These are phyloP conservation scores for Aplodontia rufa DNA, from an alignment of 2,113 vertebrate genomes.

Conservation along the genomic window DNA sequence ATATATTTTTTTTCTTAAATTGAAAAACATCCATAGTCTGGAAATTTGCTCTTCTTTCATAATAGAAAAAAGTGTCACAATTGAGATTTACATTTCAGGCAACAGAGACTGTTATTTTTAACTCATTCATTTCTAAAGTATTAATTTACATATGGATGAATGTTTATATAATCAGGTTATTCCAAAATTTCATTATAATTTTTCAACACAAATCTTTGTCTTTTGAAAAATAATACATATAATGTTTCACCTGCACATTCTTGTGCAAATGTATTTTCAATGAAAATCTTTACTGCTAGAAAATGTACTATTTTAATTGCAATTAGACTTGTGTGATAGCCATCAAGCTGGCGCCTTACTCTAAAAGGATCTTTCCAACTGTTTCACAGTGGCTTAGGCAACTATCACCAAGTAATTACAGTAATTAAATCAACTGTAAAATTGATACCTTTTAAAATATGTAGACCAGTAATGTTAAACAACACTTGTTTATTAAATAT, in stretches of 20 bases:
- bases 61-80: slow-evolving; percentile 62
- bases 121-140: slow-evolving; percentile 30
- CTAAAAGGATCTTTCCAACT: slow-evolving; percentile 73
- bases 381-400: slow-evolving; percentile 75
- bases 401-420: slow-evolving; percentile 65
- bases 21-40: background rate
- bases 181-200: slow-evolving; percentile 36
- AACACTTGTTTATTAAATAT: slow-evolving; percentile 64
- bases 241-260: slow-evolving; percentile 28
- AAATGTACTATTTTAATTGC: slow-evolving; percentile 64
- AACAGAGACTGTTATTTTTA: slow-evolving; percentile 73
- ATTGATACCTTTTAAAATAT: slow-evolving; percentile 70
- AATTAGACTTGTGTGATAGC: slow-evolving; percentile 65
- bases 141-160: background rate
- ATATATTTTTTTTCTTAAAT: background rate
- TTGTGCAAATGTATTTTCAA: slow-evolving; percentile 50
- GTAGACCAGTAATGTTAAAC: slow-evolving; percentile 61
- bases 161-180: slow-evolving; percentile 25
- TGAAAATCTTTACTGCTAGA: slow-evolving; percentile 35
- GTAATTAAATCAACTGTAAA: slow-evolving; percentile 66
- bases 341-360: slow-evolving; percentile 69
- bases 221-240: slow-evolving; percentile 39
- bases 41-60: slow-evolving; percentile 13
- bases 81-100: slow-evolving; percentile 75
- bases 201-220: background rate